phyloP scores from a whole-genome alignment of 2,888 invertebrate genomes.

The Caradrina clavipalpis region DNA sequence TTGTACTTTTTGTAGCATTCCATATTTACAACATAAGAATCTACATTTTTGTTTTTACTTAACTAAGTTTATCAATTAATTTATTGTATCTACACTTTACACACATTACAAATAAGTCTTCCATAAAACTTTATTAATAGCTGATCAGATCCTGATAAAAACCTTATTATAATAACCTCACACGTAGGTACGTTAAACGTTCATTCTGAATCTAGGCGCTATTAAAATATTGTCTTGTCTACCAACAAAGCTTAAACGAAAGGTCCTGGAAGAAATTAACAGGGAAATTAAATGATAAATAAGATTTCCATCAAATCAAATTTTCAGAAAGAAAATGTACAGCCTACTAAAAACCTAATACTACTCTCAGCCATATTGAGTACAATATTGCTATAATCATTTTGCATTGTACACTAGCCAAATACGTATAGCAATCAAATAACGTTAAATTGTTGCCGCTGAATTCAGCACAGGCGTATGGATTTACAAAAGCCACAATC shows the following conservation, averaged over 20 bases:
- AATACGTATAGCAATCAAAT: conserved; percentile 19
- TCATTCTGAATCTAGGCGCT: not conserved
- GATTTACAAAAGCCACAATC: not conserved
- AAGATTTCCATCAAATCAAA: too few species aligned
- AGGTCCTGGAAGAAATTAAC: not conserved
- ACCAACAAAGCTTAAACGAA: not conserved
- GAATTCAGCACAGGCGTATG: conserved; percentile 38
- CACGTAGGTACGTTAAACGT: not conserved
- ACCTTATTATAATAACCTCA: not conserved
- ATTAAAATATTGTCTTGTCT: not conserved
- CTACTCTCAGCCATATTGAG: not conserved
- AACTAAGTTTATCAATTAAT: too few species aligned
- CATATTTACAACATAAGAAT: too few species aligned
- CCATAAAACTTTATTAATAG: not conserved
- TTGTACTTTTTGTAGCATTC: too few species aligned
- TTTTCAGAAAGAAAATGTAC: not conserved
- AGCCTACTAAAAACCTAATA: not conserved
- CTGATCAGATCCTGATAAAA: not conserved
- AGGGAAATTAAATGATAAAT: too few species aligned
- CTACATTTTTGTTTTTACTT: too few species aligned
- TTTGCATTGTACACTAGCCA: conserved; percentile 9
- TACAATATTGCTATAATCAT: not conserved
- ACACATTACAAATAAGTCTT: not conserved
- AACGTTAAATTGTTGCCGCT: conserved; percentile 26
- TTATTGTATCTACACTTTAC: too few species aligned